phyloP scores from a whole-genome alignment of 2,888 invertebrate species.

The Trichopria drosophilae region DNA sequence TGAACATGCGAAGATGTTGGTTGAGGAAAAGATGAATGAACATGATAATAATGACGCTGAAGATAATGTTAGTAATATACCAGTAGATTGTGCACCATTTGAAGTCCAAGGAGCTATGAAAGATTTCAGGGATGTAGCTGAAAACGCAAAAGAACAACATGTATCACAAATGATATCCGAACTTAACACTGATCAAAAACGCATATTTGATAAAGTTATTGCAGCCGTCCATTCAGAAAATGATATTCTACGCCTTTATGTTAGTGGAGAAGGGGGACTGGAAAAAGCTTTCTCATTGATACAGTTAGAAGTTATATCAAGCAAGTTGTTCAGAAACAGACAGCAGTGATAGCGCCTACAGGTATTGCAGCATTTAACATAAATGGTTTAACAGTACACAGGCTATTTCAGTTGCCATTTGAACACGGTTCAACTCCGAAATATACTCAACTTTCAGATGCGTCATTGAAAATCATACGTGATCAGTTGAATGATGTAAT shows the following conservation, averaged over 20 bases:
- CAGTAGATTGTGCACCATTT: too few relatives aligned
- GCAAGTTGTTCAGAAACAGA: slow-evolving; percentile 40
- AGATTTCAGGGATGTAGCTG: slow-evolving; percentile 1
- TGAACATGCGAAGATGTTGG: slow-evolving; percentile 22
- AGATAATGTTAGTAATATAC: too few relatives aligned
- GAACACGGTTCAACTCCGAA: slow-evolving; percentile 42
- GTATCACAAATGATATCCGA: slow-evolving; percentile 33
- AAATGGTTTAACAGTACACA: slow-evolving; percentile 46
- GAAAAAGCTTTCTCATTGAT: slow-evolving; percentile 45
- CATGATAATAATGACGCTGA: too few relatives aligned
- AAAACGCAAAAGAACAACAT: slow-evolving; percentile 17
- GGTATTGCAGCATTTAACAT: slow-evolving; percentile 49
- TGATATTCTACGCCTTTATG: slow-evolving; percentile 30
- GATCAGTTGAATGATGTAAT: slow-evolving; percentile 40
- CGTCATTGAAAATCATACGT: slow-evolving; percentile 34
- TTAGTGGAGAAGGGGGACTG: slow-evolving; percentile 44
- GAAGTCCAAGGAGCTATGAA: slow-evolving; percentile 5
- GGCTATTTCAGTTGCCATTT: slow-evolving; percentile 43
- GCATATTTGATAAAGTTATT: slow-evolving; percentile 39
- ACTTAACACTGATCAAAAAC: slow-evolving; percentile 42
- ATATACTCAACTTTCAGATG: slow-evolving; percentile 41
- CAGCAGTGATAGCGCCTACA: slow-evolving; percentile 44
- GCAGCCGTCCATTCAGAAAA: slow-evolving; percentile 22
- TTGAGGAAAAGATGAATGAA: slow-evolving; percentile 33
- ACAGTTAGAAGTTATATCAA: slow-evolving; percentile 42